Evolutionary conservation across 2,888 invertebrate genomes (phyloP).

Genomic region (Bibio marci): DNA sequence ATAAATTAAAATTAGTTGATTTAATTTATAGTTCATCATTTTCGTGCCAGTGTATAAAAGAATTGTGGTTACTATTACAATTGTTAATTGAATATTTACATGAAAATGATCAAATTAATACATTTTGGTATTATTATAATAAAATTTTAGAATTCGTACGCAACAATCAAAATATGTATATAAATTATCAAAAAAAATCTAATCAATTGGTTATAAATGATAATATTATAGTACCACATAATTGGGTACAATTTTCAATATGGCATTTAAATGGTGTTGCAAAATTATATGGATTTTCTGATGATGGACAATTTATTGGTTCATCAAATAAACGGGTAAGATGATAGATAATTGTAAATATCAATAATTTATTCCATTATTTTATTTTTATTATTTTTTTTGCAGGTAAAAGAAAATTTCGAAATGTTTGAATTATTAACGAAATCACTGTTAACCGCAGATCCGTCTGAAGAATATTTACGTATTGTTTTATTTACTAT

Average conservation of each 20-base stretch:
- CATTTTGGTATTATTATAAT: constrained; percentile 33
- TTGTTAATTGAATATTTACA: constrained; percentile 26
- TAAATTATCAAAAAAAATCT: neutral
- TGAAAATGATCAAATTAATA: constrained; percentile 16
- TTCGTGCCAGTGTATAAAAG: constrained; percentile 38
- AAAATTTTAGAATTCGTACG: constrained; percentile 19
- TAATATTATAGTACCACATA: constrained; percentile 12
- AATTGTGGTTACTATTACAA: constrained; percentile 37
- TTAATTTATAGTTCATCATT: constrained; percentile 33
- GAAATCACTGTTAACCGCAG: constrained; percentile 29
- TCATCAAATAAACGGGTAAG: neutral
- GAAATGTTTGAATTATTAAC: constrained; percentile 30
- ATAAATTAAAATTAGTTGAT: constrained; percentile 23
- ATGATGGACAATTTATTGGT: constrained; percentile 11
- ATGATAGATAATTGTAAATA: neutral
- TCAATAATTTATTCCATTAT: constrained; percentile 4
- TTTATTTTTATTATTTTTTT: constrained; percentile 3
- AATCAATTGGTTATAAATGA: constrained; percentile 2
- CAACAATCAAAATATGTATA: constrained; percentile 12
- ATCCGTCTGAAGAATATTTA: constrained; percentile 31
- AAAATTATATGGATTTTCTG: constrained; percentile 23
- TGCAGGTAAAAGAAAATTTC: constrained; percentile 23
- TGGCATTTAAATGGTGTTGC: constrained; percentile 32
- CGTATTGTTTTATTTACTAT: constrained; percentile 30
- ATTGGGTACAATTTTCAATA: constrained; percentile 21